Evolutionary conservation across 2,888 invertebrate species (phyloP).

Genomic region (Sarcophaga caerulescens): DNA sequence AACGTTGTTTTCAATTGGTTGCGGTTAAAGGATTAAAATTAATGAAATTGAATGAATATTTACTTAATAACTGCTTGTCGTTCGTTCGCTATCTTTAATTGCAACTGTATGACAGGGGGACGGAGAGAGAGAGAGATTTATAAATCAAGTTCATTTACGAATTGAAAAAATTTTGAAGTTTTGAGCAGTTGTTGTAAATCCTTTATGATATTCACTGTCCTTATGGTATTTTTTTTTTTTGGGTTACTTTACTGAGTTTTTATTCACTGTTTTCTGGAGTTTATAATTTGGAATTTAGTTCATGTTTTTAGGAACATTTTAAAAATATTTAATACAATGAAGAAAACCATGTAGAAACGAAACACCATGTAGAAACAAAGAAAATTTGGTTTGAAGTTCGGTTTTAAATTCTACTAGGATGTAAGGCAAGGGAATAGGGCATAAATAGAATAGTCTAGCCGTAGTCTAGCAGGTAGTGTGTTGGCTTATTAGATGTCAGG

Average conservation of each 20-base stretch:
- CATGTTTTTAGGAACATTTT: too few relatives aligned
- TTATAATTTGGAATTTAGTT: too few relatives aligned
- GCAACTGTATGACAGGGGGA: neutral
- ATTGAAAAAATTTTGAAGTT: conserved; percentile 28
- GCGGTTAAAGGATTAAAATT: conserved; percentile 68
- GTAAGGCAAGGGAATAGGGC: too few relatives aligned
- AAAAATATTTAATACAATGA: too few relatives aligned
- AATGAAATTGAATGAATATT: conserved; percentile 66
- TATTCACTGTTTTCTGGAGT: neutral
- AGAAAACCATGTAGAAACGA: too few relatives aligned
- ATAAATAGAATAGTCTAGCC: too few relatives aligned
- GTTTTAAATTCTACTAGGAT: too few relatives aligned
- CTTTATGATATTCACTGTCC: conserved; percentile 15
- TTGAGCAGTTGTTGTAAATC: conserved; percentile 52
- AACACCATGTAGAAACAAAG: too few relatives aligned
- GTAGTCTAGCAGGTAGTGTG: too few relatives aligned
- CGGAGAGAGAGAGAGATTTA: neutral
- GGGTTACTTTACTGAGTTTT: neutral
- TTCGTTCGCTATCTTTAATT: conserved; percentile 2
- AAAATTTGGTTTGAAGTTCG: too few relatives aligned
- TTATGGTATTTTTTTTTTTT: neutral
- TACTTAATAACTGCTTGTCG: conserved; percentile 55
- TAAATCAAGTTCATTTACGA: conserved; percentile 38
- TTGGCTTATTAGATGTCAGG: too few relatives aligned
- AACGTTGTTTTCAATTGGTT: conserved; percentile 63